Percentiles rank a stretch among this genome's conserved stretches.
Conservation (phyloP, 2,888 invertebrate species). For the Watsonalla cultraria region DNA sequence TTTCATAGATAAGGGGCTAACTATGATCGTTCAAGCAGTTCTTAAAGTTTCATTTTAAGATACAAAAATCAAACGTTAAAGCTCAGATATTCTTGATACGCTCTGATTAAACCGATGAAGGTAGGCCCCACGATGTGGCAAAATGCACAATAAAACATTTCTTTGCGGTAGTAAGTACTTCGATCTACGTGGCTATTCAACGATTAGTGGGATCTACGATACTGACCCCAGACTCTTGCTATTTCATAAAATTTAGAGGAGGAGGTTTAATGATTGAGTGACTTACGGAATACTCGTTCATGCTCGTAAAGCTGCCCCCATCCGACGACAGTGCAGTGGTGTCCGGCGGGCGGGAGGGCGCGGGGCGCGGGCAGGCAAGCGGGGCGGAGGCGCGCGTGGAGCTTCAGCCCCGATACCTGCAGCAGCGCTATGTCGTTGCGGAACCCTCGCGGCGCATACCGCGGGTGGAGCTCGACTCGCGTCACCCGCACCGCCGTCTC, state of each 20-base stretch:
- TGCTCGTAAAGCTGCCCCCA: slow-evolving; percentile 91
- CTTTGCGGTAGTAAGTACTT: no score
- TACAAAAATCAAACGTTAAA: no score
- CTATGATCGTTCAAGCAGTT: no score
- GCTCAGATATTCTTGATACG: no score
- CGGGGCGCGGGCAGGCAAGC: slow-evolving; percentile 78
- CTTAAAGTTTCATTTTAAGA: no score
- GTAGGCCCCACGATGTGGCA: no score
- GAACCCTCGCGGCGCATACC: slow-evolving; percentile 86
- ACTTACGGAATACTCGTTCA: slow-evolving; percentile 88
- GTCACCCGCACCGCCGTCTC: slow-evolving; percentile 84
- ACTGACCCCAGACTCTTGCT: no score
- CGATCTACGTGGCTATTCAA: no score
- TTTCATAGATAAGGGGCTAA: no score
- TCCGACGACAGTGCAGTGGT: slow-evolving; percentile 87
- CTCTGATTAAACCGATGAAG: no score
- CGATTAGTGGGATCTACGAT: no score
- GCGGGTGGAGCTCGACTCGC: slow-evolving; percentile 83
- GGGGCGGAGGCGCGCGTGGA: slow-evolving; percentile 64
- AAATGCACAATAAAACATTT: no score
- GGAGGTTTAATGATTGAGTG: slow-evolving; percentile 7
- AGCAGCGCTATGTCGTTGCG: slow-evolving; percentile 88
- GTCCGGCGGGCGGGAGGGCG: slow-evolving; percentile 80
- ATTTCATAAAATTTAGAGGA: not conserved
- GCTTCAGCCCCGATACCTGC: slow-evolving; percentile 79